phyloP scores from a whole-genome alignment of 2,113 vertebrate genomes.

The Otolemur garnettii region DNA sequence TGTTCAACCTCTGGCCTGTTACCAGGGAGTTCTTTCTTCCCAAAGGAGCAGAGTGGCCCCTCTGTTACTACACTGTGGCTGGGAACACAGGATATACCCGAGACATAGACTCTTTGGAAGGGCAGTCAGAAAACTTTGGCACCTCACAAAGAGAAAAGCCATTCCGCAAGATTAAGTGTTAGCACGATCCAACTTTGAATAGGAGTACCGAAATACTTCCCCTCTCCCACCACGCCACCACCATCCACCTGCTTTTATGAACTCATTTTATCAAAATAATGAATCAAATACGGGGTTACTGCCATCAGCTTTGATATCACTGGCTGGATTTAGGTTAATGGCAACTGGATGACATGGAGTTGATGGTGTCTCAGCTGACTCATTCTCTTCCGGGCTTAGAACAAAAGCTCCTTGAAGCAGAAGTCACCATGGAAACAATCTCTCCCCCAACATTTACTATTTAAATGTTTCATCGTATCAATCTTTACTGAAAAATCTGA shows the following conservation, averaged over 20 bases:
- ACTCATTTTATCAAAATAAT: not conserved
- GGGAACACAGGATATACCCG: not conserved
- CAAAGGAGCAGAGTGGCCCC: not conserved
- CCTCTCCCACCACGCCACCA: not conserved
- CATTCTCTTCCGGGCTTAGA: not conserved
- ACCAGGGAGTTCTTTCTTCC: not conserved
- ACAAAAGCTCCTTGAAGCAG: not conserved
- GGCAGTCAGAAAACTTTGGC: not conserved
- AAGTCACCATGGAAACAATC: constrained; percentile 41
- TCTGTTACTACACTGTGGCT: not conserved
- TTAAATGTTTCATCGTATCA: not conserved
- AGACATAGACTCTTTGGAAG: not conserved
- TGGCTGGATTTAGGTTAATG: not conserved
- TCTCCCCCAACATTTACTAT: not conserved
- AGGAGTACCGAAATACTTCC: not conserved
- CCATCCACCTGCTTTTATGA: not conserved
- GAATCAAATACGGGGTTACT: not conserved
- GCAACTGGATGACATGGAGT: not conserved
- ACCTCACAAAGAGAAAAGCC: constrained; percentile 2
- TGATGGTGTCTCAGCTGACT: not conserved
- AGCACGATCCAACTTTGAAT: not conserved
- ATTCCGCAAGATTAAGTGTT: not conserved
- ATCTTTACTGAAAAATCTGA: constrained; percentile 16
- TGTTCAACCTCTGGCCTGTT: not conserved
- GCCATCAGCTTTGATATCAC: not conserved